Base-by-base conservation (phyloP, 2,113 vertebrate genomes). In the Dinomys branickii region DNA sequence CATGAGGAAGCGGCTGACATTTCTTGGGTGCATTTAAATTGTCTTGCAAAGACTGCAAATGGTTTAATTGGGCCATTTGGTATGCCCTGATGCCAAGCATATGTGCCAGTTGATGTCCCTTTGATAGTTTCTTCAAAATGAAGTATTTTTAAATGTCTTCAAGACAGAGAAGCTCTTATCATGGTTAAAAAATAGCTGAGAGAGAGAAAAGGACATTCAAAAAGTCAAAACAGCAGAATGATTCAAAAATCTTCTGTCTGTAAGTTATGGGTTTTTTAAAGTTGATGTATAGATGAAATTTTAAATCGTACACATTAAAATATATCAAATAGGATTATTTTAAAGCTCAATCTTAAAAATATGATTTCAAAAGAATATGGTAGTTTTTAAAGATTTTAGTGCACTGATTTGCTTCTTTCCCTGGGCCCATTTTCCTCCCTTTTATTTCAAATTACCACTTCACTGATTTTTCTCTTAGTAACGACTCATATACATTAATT, bases 361-460 rank as follows among this genome's bases (percentile, higher is more conserved):
- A 41, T 38, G 38, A 94, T 92, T 89, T 59, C 28, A 85, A 86
- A 97, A 96, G 67, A 96, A 96, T 87, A 78, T 85, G 58, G 69
- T 83, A 65, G 85, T 92, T 95, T 97, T 97, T 78, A 56, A 88
- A 92, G 85, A 96, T 56, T 96, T 59, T 58, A 89, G 93, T 95
- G 50, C 22, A 96, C 5, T 1, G 50, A 94, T 86, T 96, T 93
- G 19, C 75, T 98, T 35, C 95, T 97, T 98, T 98, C 97, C 96
- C 97, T 94, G 50, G 97, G 97, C 58, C 84, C 82, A 35, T 97
- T 97, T 97, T 97, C 78, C 75, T 54, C 47, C 86, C 88, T 98
- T 95, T 98, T 97, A 97, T 96, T 97, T 85, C 90, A 98, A 95
- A 97, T 97, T 97, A 85, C 83, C 94, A 97, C 94, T 97, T 97